Conservation (phyloP, 1,140 invertebrate species). For the Caenorhabditis remanei region DNA sequence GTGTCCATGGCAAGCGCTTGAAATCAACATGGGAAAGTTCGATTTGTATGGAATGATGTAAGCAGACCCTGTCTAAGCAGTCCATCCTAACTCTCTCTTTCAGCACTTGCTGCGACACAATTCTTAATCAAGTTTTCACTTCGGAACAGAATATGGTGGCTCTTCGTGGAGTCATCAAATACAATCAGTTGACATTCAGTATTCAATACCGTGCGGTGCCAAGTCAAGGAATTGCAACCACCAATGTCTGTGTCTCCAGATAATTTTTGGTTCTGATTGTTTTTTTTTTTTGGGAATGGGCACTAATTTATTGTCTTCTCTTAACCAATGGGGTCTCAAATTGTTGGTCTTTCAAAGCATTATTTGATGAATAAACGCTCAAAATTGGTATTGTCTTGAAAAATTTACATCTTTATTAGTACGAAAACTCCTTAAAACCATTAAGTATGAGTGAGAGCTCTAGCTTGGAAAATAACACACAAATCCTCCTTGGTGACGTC, state of each 20-base stretch:
- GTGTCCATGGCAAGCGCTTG: constrained; percentile 54
- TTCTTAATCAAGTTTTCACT: constrained; percentile 23
- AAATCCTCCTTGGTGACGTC: constrained; percentile 35
- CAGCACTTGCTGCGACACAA: constrained; percentile 40
- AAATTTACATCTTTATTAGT: too few species aligned
- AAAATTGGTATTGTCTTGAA: too few species aligned
- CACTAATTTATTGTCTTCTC: too few species aligned
- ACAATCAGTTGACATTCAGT: constrained; percentile 22
- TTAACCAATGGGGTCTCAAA: too few species aligned
- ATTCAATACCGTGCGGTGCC: constrained; percentile 16
- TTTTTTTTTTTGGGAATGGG: background rate
- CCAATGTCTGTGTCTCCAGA: background rate
- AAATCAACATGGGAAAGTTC: constrained; percentile 43
- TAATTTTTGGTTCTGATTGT: background rate
- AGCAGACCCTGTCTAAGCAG: background rate
- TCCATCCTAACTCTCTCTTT: background rate
- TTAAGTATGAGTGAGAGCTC: constrained; percentile 25
- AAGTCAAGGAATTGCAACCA: background rate
- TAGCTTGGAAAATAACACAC: constrained; percentile 33
- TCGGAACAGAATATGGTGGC: background rate
- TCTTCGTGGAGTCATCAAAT: background rate
- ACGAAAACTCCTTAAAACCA: background rate
- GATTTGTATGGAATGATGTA: constrained; percentile 53
- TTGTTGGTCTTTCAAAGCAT: too few species aligned
- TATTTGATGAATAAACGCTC: too few species aligned